Conservation (phyloP, 2,888 invertebrate species). For the Urechis unicinctus region DNA sequence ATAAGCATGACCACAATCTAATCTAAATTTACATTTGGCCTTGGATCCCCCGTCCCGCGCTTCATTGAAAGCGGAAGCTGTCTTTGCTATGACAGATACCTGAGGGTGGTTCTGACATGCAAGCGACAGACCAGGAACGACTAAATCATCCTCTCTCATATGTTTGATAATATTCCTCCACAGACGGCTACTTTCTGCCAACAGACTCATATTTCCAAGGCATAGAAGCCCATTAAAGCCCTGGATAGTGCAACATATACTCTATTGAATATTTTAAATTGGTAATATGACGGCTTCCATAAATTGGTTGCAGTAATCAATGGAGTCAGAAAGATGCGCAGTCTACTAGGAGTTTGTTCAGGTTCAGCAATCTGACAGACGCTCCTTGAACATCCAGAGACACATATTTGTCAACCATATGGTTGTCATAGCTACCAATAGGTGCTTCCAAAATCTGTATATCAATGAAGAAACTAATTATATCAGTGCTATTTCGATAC, state of each 20-base stretch:
- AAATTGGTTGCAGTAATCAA: no score
- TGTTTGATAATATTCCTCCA: slow-evolving; percentile 8
- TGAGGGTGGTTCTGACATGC: slow-evolving; percentile 29
- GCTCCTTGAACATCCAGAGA: no score
- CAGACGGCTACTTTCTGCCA: slow-evolving; percentile 11
- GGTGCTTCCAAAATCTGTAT: no score
- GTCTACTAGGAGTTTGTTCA: no score
- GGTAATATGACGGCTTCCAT: no score
- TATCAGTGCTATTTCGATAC: no score
- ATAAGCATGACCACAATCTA: slow-evolving; percentile 63
- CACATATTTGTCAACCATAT: no score
- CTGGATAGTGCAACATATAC: slow-evolving; percentile 45
- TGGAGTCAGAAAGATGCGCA: no score
- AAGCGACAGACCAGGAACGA: slow-evolving; percentile 14
- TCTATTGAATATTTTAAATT: slow-evolving; percentile 33
- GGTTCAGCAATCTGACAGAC: no score
- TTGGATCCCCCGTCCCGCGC: slow-evolving; percentile 57
- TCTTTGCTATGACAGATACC: background rate
- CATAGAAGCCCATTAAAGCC: slow-evolving; percentile 41
- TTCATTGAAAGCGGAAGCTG: slow-evolving; percentile 11
- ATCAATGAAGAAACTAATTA: no score
- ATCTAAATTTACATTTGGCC: slow-evolving; percentile 53
- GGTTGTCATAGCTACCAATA: no score
- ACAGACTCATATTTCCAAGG: slow-evolving; percentile 37
- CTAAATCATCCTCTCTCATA: background rate